Conservation (phyloP, 2,113 vertebrate species). For the Sylvilagus bachmani region DNA sequence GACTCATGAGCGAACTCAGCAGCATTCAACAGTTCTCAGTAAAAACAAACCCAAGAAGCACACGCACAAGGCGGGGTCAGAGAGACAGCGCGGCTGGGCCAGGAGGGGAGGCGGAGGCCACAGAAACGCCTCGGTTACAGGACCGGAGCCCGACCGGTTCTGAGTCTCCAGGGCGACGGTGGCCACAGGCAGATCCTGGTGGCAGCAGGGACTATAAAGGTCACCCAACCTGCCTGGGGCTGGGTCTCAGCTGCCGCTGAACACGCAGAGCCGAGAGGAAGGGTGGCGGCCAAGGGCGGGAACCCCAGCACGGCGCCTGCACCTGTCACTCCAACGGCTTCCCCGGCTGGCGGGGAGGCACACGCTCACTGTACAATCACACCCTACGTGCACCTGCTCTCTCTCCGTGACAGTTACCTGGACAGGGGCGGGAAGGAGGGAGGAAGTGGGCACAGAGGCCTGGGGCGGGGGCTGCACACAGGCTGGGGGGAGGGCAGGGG, state of each 20-base stretch:
- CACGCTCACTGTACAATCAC: neutral
- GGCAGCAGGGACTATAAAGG: neutral
- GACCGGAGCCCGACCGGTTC: neutral
- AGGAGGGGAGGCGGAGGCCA: neutral
- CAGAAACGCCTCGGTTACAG: neutral
- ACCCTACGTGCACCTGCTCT: neutral
- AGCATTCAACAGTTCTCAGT: neutral
- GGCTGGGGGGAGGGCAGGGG: no score
- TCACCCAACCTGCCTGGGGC: neutral
- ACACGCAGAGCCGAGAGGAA: neutral
- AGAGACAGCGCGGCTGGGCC: rapidly evolving
- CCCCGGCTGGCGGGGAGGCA: neutral
- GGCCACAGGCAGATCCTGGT: neutral
- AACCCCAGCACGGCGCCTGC: rapidly evolving
- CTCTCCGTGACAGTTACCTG: neutral
- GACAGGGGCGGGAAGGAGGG: neutral
- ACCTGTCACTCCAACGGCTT: neutral
- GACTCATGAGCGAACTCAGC: neutral
- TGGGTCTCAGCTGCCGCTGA: neutral
- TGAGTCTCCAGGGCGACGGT: neutral
- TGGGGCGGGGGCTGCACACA: no score
- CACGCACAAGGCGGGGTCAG: neutral
- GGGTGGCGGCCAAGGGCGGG: rapidly evolving
- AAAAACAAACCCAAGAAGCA: neutral
- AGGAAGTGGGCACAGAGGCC: no score